A percentile compares a stretch with the other conserved stretches of the same genome.
These are phyloP conservation scores for Dascillus cervinus DNA, from an alignment of 2,888 invertebrate genomes.

Conservation along the genomic window DNA sequence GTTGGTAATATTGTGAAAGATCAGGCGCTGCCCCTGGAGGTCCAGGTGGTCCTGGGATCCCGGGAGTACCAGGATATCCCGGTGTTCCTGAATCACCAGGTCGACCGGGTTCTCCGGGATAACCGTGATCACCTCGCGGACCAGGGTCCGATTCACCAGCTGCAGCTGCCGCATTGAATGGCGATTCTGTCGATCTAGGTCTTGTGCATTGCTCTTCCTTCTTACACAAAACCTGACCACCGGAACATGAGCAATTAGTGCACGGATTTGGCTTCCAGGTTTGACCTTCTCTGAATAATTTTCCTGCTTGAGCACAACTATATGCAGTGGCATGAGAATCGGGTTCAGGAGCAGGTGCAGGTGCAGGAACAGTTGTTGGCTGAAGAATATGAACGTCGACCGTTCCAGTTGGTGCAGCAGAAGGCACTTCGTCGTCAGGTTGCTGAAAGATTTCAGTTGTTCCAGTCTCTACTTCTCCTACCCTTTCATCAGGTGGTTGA, in stretches of 20 bases:
- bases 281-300: conserved; percentile 58
- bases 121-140: conserved; percentile 47
- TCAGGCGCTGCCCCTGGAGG: conserved; percentile 63
- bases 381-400: conserved; percentile 27
- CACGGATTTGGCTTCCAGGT: conserved; percentile 63
- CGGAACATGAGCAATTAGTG: conserved; percentile 62
- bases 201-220: conserved; percentile 43
- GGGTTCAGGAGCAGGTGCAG: conserved; percentile 22
- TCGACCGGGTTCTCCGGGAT: conserved; percentile 49
- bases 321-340: conserved; percentile 23
- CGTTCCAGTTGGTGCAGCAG: conserved; percentile 29
- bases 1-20: conserved; percentile 67
- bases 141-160: conserved; percentile 33
- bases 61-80: conserved; percentile 55
- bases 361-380: conserved; percentile 19
- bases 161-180: conserved; percentile 19
- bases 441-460: conserved; percentile 28
- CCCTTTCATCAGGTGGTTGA: conserved; percentile 36
- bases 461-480: conserved; percentile 15
- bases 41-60: conserved; percentile 57
- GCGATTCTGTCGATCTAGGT: conserved; percentile 16
- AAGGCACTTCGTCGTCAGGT: conserved; percentile 36
- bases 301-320: conserved; percentile 52
- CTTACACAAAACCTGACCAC: conserved; percentile 53
- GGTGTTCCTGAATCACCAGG: conserved; percentile 54